phyloP scores from a whole-genome alignment of 2,888 invertebrate genomes.

The Tinea semifulvella region DNA sequence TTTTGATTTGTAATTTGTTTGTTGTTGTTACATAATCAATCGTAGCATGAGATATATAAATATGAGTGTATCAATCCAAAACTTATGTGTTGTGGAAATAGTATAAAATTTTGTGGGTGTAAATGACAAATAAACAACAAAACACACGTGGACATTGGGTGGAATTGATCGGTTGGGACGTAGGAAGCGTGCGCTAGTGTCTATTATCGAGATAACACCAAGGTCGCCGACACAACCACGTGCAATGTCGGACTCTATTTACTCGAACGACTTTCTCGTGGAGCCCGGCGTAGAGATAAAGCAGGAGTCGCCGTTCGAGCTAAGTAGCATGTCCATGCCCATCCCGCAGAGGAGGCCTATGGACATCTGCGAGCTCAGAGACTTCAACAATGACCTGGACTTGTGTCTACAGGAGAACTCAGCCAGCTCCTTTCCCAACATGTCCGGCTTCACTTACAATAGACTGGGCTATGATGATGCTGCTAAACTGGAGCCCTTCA shows the following conservation, averaged over 20 bases:
- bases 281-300: slow-evolving; percentile 71
- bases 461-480: slow-evolving; percentile 51
- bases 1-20: slow-evolving; percentile 31
- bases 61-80: slow-evolving; percentile 23
- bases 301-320: slow-evolving; percentile 65
- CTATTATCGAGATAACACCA: slow-evolving; percentile 41
- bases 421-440: slow-evolving; percentile 42
- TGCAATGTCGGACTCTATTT: slow-evolving; percentile 72
- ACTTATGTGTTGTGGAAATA: neutral
- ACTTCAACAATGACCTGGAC: slow-evolving; percentile 66
- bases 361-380: slow-evolving; percentile 35
- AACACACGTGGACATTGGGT: slow-evolving; percentile 58
- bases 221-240: slow-evolving; percentile 44
- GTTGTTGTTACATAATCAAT: slow-evolving; percentile 50
- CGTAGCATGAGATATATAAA: slow-evolving; percentile 31
- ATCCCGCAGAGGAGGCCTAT: slow-evolving; percentile 65
- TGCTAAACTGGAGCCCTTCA: slow-evolving; percentile 70
- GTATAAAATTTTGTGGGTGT: slow-evolving; percentile 1
- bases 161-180: slow-evolving; percentile 59
- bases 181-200: slow-evolving; percentile 59
- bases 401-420: slow-evolving; percentile 61
- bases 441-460: slow-evolving; percentile 33
- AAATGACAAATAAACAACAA: slow-evolving; percentile 36
- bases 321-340: slow-evolving; percentile 63
- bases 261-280: slow-evolving; percentile 70